A percentile compares a stretch with the other conserved stretches of the same genome.
Conservation (phyloP, 2,797 vertebrate genomes). For the Tenualosa thibaudeaui region DNA sequence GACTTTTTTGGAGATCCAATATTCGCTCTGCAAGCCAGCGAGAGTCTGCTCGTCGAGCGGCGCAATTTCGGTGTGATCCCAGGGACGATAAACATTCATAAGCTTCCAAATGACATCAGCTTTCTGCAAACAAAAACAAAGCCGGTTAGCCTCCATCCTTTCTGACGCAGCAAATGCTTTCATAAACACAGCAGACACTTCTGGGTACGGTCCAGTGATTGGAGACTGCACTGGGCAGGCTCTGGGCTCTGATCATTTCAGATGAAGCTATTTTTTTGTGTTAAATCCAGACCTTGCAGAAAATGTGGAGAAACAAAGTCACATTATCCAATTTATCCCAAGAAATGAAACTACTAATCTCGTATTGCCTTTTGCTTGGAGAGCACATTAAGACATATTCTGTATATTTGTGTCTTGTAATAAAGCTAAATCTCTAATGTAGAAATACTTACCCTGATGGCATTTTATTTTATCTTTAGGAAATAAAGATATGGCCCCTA, state of each 20-base stretch:
- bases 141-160: slow-evolving; percentile 26
- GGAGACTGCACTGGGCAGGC: not conserved
- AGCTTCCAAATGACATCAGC: slow-evolving; percentile 42
- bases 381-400: no score
- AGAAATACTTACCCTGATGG: no score
- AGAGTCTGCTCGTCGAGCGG: slow-evolving; percentile 64
- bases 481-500: no score
- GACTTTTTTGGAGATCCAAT: slow-evolving; percentile 81
- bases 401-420: no score
- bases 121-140: slow-evolving; percentile 31
- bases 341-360: no score
- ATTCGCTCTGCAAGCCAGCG: slow-evolving; percentile 71
- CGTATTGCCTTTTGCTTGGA: no score
- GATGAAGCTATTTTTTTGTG: not conserved
- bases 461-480: no score
- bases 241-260: not conserved
- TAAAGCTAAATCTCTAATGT: no score
- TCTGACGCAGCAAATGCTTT: not conserved
- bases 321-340: not conserved
- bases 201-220: not conserved
- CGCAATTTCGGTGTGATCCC: slow-evolving; percentile 69
- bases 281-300: not conserved
- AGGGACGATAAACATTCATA: slow-evolving; percentile 71
- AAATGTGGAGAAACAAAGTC: not conserved
- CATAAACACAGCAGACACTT: not conserved